These are phyloP conservation scores for Malacoraja senta DNA, from an alignment of 2,797 vertebrate species.

Conservation along the genomic window DNA sequence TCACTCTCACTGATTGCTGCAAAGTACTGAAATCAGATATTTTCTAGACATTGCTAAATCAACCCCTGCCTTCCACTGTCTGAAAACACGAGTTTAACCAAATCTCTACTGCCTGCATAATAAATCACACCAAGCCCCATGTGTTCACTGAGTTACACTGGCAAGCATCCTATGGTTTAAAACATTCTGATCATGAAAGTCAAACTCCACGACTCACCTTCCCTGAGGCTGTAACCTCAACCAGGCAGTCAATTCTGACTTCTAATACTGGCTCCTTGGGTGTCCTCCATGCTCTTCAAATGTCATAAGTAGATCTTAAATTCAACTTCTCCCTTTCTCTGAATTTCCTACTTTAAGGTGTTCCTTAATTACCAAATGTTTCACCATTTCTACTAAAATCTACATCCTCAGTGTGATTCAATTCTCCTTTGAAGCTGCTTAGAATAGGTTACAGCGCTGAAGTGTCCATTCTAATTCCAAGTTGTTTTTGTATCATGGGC, in stretches of 20 bases:
- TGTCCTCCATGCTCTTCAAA: background rate
- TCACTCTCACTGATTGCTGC: background rate
- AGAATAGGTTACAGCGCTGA: background rate
- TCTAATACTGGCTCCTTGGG: background rate
- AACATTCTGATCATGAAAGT: background rate
- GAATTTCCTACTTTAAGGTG: background rate
- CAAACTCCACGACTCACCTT: no score
- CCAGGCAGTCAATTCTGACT: background rate
- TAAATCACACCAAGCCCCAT: background rate
- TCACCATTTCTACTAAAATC: background rate
- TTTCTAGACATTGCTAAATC: no score
- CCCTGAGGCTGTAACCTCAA: background rate
- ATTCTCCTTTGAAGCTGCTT: background rate
- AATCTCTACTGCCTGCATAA: background rate
- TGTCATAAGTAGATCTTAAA: background rate
- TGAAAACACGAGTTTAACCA: background rate
- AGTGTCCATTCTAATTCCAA: background rate
- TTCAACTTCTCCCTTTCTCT: background rate
- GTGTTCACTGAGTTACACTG: background rate
- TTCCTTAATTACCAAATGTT: background rate
- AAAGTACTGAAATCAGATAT: background rate
- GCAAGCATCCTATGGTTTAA: background rate
- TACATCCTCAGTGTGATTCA: background rate
- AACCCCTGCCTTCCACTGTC: no score
- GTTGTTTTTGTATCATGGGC: background rate